These are phyloP conservation scores for Habroteleia sp. DNA, from an alignment of 2,888 invertebrate genomes.

Conservation along the genomic window DNA sequence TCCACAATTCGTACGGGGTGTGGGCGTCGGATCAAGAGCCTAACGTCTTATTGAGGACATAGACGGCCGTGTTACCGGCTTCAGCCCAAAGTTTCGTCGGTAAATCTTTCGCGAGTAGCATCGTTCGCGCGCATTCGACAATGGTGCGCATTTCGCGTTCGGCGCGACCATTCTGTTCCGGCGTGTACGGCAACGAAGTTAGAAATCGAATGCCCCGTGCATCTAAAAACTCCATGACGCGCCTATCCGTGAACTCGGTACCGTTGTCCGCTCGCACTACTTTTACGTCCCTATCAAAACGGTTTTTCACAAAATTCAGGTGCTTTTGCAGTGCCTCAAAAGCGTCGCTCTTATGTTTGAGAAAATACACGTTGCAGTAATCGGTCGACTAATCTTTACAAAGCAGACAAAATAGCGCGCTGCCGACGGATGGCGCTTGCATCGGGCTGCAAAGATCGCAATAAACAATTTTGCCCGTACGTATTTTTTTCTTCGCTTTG, in stretches of 20 bases:
- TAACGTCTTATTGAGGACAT: not conserved
- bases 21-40: slow-evolving; percentile 10
- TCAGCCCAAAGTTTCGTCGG: slow-evolving; percentile 1
- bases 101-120: slow-evolving; percentile 7
- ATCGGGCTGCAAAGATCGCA: slow-evolving; percentile 6
- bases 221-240: not conserved
- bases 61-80: not conserved
- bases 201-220: not conserved
- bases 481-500: not conserved
- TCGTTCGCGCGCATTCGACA: slow-evolving; percentile 43
- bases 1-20: slow-evolving; percentile 53
- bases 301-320: slow-evolving; percentile 23
- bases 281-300: slow-evolving; percentile 35
- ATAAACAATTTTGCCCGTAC: slow-evolving; percentile 5
- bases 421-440: not conserved
- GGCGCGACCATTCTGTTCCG: slow-evolving; percentile 2
- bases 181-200: slow-evolving; percentile 1
- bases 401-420: slow-evolving; percentile 35
- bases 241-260: not conserved
- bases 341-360: not conserved
- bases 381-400: slow-evolving; percentile 44
- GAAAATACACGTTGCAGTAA: slow-evolving; percentile 8
- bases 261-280: slow-evolving; percentile 48
- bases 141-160: slow-evolving; percentile 49
- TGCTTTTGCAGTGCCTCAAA: not conserved